Evolutionary conservation across 2,888 invertebrate genomes (phyloP).

Genomic region (Melanchra persicariae): DNA sequence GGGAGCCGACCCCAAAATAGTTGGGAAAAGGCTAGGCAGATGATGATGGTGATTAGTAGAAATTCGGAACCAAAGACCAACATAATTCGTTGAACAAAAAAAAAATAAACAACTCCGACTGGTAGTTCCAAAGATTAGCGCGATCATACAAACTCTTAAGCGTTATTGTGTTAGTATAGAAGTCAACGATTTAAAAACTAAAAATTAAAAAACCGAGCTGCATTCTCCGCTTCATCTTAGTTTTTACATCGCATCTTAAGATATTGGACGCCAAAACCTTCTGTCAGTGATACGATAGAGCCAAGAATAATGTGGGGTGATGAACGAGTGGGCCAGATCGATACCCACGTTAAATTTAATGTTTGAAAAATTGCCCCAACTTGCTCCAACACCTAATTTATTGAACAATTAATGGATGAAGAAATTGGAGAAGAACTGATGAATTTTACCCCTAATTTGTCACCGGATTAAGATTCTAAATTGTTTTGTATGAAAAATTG

Average conservation of each 20-base stretch:
- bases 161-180: too few species aligned
- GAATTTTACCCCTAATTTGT: constrained; percentile 52
- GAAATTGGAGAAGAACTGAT: constrained; percentile 54
- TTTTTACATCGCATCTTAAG: constrained; percentile 66
- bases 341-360: constrained; percentile 67
- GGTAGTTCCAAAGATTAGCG: too few species aligned
- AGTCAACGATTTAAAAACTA: too few species aligned
- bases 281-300: constrained; percentile 84
- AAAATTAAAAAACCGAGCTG: neutral
- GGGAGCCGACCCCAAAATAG: too few species aligned
- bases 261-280: constrained; percentile 85
- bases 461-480: constrained; percentile 42
- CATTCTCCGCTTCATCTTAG: constrained; percentile 46
- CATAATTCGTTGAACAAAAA: too few species aligned
- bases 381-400: constrained; percentile 63
- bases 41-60: too few species aligned
- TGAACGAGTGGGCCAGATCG: constrained; percentile 72
- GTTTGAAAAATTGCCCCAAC: constrained; percentile 68
- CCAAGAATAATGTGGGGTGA: constrained; percentile 78
- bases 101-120: too few species aligned
- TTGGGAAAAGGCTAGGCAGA: too few species aligned
- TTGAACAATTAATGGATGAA: constrained; percentile 58
- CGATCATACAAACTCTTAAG: too few species aligned
- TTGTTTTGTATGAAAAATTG: constrained; percentile 48
- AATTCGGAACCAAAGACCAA: too few species aligned